These are phyloP conservation scores for Lepidocyrtoides sp. DNA, from an alignment of 2,888 invertebrate genomes.

Conservation along the genomic window DNA sequence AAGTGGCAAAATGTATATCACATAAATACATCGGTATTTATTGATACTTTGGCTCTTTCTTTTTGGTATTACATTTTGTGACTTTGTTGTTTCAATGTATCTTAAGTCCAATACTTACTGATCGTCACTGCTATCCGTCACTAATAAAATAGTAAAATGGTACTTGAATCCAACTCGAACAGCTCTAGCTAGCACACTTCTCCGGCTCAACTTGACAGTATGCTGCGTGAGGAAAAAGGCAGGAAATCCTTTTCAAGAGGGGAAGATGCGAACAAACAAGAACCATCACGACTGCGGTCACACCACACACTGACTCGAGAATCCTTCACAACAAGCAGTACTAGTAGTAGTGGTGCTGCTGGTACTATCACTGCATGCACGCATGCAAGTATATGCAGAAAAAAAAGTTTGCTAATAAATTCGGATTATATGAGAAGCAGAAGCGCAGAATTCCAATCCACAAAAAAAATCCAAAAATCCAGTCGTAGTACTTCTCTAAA, in stretches of 20 bases:
- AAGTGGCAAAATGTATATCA: background rate
- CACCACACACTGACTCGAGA: constrained; percentile 19
- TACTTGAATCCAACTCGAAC: background rate
- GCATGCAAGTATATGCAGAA: background rate
- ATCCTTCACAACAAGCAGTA: constrained; percentile 5
- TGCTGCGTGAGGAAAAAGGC: background rate
- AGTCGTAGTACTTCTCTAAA: background rate
- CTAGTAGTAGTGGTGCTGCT: too few species aligned
- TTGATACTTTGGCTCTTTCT: constrained; percentile 8
- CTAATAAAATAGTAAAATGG: background rate
- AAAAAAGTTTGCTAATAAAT: constrained; percentile 65
- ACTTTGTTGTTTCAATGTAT: too few species aligned
- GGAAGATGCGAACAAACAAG: constrained; percentile 6
- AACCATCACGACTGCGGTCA: constrained; percentile 33
- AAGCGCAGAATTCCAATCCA: constrained; percentile 42
- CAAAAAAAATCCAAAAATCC: constrained; percentile 39
- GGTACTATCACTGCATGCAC: background rate
- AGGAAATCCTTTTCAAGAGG: constrained; percentile 24
- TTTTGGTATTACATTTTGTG: background rate
- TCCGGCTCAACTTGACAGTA: background rate
- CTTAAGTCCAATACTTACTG: background rate
- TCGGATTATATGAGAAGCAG: constrained; percentile 28
- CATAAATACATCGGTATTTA: background rate
- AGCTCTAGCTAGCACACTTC: background rate
- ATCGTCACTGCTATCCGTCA: background rate